A percentile compares a stretch with the other conserved stretches of the same genome.
Evolutionary conservation across 2,113 vertebrate genomes (phyloP).

Genomic region (Sula dactylatra): DNA sequence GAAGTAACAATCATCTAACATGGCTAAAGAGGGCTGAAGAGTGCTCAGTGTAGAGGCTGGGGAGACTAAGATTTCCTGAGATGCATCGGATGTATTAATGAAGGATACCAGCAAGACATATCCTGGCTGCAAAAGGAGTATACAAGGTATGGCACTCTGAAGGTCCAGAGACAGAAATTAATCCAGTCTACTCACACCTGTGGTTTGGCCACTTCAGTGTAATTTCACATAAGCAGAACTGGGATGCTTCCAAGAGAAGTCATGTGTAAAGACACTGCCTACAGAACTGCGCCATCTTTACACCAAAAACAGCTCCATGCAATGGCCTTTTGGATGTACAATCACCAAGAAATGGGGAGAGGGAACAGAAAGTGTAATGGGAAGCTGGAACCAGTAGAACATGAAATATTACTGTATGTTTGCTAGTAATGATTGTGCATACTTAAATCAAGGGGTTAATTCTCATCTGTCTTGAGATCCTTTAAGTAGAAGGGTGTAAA

Average conservation of each 20-base stretch:
- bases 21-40: background rate
- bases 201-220: background rate
- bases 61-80: background rate
- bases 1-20: background rate
- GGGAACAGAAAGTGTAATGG: background rate
- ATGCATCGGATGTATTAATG: background rate
- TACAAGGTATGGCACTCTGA: background rate
- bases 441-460: background rate
- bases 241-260: background rate
- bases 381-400: background rate
- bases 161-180: background rate
- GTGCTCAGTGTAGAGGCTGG: background rate
- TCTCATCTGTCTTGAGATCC: background rate
- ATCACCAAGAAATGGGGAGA: background rate
- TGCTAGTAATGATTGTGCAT: background rate
- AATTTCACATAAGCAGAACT: background rate
- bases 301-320: background rate
- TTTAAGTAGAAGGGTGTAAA: background rate
- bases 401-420: background rate
- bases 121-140: background rate
- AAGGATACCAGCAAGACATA: background rate
- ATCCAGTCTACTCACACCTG: background rate
- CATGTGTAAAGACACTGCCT: background rate
- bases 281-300: background rate
- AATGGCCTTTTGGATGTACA: background rate